These are phyloP conservation scores for Polyommatus icarus DNA, from an alignment of 2,888 invertebrate genomes.

Conservation along the genomic window DNA sequence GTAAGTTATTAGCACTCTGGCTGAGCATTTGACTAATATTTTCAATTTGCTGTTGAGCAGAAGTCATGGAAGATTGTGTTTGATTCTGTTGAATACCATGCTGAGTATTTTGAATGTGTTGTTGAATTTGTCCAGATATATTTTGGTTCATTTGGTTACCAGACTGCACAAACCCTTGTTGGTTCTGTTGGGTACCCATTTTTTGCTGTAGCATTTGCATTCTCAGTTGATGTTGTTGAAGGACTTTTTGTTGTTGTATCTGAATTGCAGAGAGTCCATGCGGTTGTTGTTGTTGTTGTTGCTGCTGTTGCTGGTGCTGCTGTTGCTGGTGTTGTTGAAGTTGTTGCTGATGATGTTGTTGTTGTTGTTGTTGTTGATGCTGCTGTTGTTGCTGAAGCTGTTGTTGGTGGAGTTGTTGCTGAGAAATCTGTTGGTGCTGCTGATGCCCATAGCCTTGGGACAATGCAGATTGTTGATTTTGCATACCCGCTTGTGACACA, in stretches of 20 bases:
- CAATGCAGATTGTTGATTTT: conserved; percentile 62
- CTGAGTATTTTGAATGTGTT: conserved; percentile 66
- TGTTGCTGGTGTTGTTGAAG: conserved; percentile 58
- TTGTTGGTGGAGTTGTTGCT: conserved; percentile 58
- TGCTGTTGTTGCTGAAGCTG: conserved; percentile 51
- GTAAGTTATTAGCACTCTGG: conserved; percentile 73
- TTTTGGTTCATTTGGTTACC: conserved; percentile 71
- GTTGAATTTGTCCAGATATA: conserved; percentile 65
- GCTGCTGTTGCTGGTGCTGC: conserved; percentile 50
- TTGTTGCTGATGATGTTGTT: conserved; percentile 51
- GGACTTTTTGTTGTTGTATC: conserved; percentile 77
- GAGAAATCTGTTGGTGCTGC: conserved; percentile 60
- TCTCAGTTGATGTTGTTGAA: conserved; percentile 80
- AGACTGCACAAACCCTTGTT: conserved; percentile 65
- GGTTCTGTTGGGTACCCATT: conserved; percentile 45
- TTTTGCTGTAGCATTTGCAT: conserved; percentile 71
- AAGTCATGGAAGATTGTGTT: conserved; percentile 73
- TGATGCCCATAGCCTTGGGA: conserved; percentile 61
- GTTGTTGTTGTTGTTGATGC: conserved; percentile 50
- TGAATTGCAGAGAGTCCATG: conserved; percentile 74
- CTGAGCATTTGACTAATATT: conserved; percentile 81
- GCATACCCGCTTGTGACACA: conserved; percentile 62
- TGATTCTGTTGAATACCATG: conserved; percentile 71
- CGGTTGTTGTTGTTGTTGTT: conserved; percentile 59
- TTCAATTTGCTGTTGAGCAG: conserved; percentile 83